Conservation (phyloP, 2,113 vertebrate genomes). For the Pedionomus torquatus region DNA sequence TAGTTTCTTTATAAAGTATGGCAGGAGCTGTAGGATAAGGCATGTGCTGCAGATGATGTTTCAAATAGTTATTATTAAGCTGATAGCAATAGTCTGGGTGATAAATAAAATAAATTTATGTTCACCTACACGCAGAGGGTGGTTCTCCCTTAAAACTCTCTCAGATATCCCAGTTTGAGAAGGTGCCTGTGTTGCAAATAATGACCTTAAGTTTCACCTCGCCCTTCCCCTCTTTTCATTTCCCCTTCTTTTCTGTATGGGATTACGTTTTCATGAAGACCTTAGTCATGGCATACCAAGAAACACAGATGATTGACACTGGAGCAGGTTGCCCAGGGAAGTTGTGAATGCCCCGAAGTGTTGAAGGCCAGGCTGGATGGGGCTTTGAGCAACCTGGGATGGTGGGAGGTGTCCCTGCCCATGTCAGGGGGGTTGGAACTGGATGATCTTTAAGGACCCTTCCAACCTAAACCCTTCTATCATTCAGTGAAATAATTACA, state of each 20-base stretch:
- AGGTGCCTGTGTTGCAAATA: not conserved
- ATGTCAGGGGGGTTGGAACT: not conserved
- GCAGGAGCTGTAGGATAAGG: not conserved
- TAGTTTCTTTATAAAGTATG: not conserved
- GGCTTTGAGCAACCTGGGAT: not conserved
- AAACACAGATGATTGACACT: not conserved
- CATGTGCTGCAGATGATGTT: not conserved
- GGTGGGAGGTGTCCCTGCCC: not conserved
- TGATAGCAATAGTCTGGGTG: not conserved
- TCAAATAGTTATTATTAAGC: not conserved
- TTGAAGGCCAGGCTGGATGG: not conserved
- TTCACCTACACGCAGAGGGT: not conserved
- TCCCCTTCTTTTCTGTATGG: not conserved
- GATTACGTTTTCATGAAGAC: not conserved
- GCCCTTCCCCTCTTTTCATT: too few relatives aligned
- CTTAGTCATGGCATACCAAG: not conserved
- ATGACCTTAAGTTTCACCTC: not conserved
- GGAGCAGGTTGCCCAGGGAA: not conserved
- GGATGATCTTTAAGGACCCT: not conserved
- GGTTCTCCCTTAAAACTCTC: not conserved
- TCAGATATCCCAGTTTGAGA: not conserved
- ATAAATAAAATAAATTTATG: slow-evolving; percentile 11
- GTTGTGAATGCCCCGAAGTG: not conserved
- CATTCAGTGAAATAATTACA: not conserved
- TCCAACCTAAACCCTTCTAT: too few relatives aligned